Conservation (phyloP, 1,140 invertebrate species). For the Bicyclus anynana region DNA sequence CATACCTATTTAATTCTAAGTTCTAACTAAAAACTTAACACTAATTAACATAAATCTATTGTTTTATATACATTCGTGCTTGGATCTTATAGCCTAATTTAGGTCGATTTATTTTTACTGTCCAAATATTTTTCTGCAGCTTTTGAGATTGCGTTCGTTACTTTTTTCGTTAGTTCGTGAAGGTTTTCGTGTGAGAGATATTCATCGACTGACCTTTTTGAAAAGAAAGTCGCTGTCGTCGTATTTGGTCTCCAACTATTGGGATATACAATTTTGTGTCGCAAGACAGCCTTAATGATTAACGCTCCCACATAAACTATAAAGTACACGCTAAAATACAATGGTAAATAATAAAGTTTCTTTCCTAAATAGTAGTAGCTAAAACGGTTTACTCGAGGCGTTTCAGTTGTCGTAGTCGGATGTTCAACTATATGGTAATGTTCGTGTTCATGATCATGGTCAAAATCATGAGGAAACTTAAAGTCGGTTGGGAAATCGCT, state of each 20-base stretch:
- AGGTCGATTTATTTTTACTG: constrained; percentile 33
- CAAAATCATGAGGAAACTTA: constrained; percentile 69
- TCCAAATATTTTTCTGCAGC: constrained; percentile 62
- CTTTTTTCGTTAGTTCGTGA: constrained; percentile 58
- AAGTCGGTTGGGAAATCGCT: constrained; percentile 71
- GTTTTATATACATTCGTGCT: constrained; percentile 17
- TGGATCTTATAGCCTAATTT: neutral
- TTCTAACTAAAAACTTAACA: neutral
- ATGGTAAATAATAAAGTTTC: constrained; percentile 88
- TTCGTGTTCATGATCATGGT: constrained; percentile 51
- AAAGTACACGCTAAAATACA: constrained; percentile 92
- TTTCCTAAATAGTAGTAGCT: constrained; percentile 89
- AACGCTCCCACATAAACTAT: constrained; percentile 87
- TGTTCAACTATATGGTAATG: constrained; percentile 47
- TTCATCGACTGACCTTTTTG: constrained; percentile 59
- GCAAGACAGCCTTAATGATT: constrained; percentile 86
- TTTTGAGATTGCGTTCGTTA: constrained; percentile 55
- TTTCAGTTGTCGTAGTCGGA: constrained; percentile 79
- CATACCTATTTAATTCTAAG: neutral
- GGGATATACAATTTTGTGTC: constrained; percentile 82
- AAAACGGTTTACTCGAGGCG: constrained; percentile 84
- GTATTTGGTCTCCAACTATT: constrained; percentile 67
- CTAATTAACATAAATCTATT: neutral
- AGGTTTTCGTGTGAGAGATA: constrained; percentile 59
- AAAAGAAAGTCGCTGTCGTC: constrained; percentile 56